Conservation (phyloP, 2,888 invertebrate genomes). For the Lacanobia wlatinum region DNA sequence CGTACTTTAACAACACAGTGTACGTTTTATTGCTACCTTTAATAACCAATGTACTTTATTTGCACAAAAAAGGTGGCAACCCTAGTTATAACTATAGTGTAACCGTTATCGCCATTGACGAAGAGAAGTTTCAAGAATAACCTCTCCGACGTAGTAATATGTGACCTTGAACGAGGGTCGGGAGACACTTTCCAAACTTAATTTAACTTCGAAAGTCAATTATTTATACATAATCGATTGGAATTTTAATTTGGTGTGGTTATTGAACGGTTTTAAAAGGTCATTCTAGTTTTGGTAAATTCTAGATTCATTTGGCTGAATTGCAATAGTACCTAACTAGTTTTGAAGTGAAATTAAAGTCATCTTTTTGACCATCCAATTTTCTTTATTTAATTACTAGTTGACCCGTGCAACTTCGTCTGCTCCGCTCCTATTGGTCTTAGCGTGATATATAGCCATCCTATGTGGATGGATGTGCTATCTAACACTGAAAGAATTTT, state of each 20-base stretch:
- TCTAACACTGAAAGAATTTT: no score
- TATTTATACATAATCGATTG: slow-evolving; percentile 16
- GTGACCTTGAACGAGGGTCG: slow-evolving; percentile 24
- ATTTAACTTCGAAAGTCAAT: slow-evolving; percentile 36
- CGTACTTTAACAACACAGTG: no score
- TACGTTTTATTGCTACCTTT: no score
- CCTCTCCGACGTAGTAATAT: not conserved
- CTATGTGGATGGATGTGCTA: no score
- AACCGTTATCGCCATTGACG: slow-evolving; percentile 38
- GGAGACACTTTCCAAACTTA: slow-evolving; percentile 33
- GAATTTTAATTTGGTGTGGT: not conserved
- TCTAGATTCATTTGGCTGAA: not conserved
- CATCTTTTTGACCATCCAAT: not conserved
- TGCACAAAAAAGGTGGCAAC: no score
- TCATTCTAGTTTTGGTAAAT: not conserved
- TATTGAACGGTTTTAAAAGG: slow-evolving; percentile 6
- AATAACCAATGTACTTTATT: no score
- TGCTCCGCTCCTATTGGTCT: no score
- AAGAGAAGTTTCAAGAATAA: slow-evolving; percentile 29
- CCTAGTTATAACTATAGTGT: not conserved
- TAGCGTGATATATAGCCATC: no score
- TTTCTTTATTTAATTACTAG: no score
- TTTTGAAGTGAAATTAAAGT: not conserved
- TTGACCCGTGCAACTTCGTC: no score
- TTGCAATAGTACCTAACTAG: not conserved